Evolutionary conservation across 2,888 invertebrate genomes (phyloP).

Genomic region (Heteropelma amictum): DNA sequence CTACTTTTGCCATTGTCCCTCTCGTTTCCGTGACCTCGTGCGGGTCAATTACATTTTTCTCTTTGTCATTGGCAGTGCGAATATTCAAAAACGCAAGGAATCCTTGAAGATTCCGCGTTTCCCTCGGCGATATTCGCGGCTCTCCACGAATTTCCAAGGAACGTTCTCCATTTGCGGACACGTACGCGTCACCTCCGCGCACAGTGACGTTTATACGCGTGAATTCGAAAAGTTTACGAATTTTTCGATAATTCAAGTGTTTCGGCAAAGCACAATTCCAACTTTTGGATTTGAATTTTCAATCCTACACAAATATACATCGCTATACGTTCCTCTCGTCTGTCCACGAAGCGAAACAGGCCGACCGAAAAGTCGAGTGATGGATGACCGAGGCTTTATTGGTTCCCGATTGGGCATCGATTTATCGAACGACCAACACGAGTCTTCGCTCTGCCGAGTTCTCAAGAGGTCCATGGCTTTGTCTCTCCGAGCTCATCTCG

Average conservation of each 20-base stretch:
- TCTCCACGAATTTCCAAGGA: slow-evolving; percentile 44
- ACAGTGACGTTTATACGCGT: no score
- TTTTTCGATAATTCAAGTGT: no score
- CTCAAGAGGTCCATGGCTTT: slow-evolving; percentile 8
- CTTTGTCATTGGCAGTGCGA: slow-evolving; percentile 1
- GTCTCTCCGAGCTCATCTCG: neutral
- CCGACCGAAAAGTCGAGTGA: slow-evolving; percentile 32
- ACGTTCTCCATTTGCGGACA: slow-evolving; percentile 13
- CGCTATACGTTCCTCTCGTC: slow-evolving; percentile 13
- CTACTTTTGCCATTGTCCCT: neutral
- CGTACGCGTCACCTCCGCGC: no score
- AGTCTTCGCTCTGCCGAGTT: slow-evolving; percentile 4
- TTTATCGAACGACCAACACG: slow-evolving; percentile 26
- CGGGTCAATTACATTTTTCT: neutral
- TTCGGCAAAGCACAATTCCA: no score
- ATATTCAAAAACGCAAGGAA: slow-evolving; percentile 10
- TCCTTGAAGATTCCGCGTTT: slow-evolving; percentile 41
- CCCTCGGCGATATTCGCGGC: slow-evolving; percentile 22
- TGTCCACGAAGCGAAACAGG: slow-evolving; percentile 37
- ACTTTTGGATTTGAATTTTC: neutral
- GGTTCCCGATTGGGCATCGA: slow-evolving; percentile 39
- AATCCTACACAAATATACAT: slow-evolving; percentile 32
- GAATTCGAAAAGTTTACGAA: no score
- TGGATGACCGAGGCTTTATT: slow-evolving; percentile 48
- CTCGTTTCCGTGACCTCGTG: neutral